Evolutionary conservation across 2,888 invertebrate species (phyloP), one percentile per base, ranked within the genome.

Genomic region (Drosophila nigritarsus): DNA sequence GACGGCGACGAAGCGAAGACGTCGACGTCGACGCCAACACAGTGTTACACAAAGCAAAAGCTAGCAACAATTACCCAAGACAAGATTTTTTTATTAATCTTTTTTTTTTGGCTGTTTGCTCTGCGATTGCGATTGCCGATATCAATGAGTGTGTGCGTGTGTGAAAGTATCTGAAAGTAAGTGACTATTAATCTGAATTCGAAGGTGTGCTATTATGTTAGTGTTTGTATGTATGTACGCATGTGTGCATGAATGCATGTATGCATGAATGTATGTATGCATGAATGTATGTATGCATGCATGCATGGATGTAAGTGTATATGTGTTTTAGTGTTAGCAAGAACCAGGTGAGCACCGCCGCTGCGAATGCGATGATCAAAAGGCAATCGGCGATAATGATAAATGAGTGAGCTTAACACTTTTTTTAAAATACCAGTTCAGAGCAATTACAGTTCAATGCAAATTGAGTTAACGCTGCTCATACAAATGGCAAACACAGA

Each of bases 281-380:
- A 32, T 32, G 30, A 9, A 30, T 30, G 9, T 70, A n/a, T 40
- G 38, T 3, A 1, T 50, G 60, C 2, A 18, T 50, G 56, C 3
- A 18, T n/a, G 40, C 32, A 32, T n/a, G 40, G 3, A 5, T 36
- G 40, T 32, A 15, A 15, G 3, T 36, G 36, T 15, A 7, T 20
- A 36, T 56, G 36, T 56, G 13, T 67, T 38, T 53, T 48, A 20
- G 45, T 54, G 54, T 55, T 45, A 67, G 50, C 53, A 55, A 73
- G 48, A 66, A 66, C 71, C 78, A 83, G 85, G 80, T 80, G 75
- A 81, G 74, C 54, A 71, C 49, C 45, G 61, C 65, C 64, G 66
- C 74, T 71, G 55, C 75, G 82, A 78, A 80, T 65, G 55, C 50
- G 51, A n/a, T 55, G 82, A 87, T 77, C 86, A 82, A 85, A 85